Evolutionary conservation across 30 jellyfish, hydroid and myxozoan genomes (phyloP).

Genomic region (Cassiopea andromeda): DNA sequence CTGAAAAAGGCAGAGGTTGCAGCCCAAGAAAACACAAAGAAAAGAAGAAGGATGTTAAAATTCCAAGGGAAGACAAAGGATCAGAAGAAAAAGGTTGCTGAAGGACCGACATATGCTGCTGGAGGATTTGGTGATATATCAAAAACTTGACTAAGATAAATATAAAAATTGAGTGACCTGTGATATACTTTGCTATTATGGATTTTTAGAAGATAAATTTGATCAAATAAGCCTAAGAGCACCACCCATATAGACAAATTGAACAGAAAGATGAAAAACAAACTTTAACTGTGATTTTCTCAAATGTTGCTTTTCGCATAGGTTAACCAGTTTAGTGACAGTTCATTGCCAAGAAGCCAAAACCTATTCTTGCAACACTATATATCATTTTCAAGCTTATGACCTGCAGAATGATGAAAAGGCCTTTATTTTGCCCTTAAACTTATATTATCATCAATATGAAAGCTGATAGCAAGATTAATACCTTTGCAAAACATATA

Average conservation of each 20-base stretch:
- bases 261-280: background rate
- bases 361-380: background rate
- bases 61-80: background rate
- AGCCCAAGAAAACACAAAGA: background rate
- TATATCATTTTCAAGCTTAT: background rate
- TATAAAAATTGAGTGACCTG: background rate
- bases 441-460: no score
- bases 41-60: background rate
- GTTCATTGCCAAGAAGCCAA: background rate
- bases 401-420: background rate
- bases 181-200: background rate
- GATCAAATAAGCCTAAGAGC: background rate
- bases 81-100: background rate
- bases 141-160: background rate
- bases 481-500: background rate
- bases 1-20: background rate
- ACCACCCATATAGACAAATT: background rate
- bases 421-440: background rate
- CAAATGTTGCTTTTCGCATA: background rate
- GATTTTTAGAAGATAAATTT: background rate
- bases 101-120: background rate
- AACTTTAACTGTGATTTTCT: background rate
- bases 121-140: background rate
- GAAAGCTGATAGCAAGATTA: background rate
- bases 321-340: background rate